These are phyloP conservation scores for Dendroctonus valens DNA, from an alignment of 1,140 invertebrate genomes.

Conservation along the genomic window DNA sequence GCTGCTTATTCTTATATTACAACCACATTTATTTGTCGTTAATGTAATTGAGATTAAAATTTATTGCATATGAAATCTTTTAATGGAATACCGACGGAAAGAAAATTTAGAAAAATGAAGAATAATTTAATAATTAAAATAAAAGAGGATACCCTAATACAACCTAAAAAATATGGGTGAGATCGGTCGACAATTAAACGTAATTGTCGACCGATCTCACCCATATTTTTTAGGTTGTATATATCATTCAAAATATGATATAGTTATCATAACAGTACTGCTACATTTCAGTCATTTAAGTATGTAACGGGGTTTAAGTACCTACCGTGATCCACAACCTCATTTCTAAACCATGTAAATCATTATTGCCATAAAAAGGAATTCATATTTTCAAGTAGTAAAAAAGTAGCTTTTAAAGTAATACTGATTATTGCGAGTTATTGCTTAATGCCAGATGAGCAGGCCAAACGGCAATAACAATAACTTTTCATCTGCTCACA, in stretches of 20 bases:
- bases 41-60: neutral
- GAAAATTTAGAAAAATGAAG: too few relatives aligned
- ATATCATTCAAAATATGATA: too few relatives aligned
- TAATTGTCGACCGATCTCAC: too few relatives aligned
- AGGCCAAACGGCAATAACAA: conserved; percentile 34
- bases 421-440: conserved; percentile 53
- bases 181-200: too few relatives aligned
- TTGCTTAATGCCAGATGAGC: conserved; percentile 50
- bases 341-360: conserved; percentile 18
- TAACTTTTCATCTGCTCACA: conserved; percentile 35
- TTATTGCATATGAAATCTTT: neutral
- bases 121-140: too few relatives aligned
- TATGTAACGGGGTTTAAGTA: conserved; percentile 22
- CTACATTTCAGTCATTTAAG: conserved; percentile 34
- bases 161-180: too few relatives aligned
- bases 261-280: conserved; percentile 12
- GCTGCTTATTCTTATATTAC: conserved; percentile 16
- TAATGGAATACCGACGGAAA: too few relatives aligned
- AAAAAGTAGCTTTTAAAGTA: conserved; percentile 34
- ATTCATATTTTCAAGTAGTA: conserved; percentile 19
- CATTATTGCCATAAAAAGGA: conserved; percentile 44
- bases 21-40: neutral
- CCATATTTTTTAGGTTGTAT: too few relatives aligned
- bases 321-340: conserved; percentile 42
- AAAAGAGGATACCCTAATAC: too few relatives aligned